These are phyloP conservation scores for Desmodus rotundus DNA, from an alignment of 2,113 vertebrate species.

Conservation along the genomic window DNA sequence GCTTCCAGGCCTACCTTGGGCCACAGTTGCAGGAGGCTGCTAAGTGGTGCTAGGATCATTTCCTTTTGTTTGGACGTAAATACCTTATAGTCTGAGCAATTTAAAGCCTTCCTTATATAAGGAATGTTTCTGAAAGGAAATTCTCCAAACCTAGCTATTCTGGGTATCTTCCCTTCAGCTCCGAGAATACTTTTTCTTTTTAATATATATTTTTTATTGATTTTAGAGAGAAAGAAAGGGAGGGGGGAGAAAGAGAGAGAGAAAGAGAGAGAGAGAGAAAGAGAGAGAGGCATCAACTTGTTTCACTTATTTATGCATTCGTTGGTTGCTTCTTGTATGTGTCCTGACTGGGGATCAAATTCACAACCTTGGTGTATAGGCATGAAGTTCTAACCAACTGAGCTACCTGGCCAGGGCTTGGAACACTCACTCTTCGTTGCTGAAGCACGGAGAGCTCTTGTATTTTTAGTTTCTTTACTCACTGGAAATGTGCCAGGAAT, in stretches of 20 bases:
- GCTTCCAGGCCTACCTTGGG: not conserved
- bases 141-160: not conserved
- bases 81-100: not conserved
- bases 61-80: conserved; percentile 23
- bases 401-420: no score
- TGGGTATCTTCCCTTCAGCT: not conserved
- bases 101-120: not conserved
- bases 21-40: not conserved
- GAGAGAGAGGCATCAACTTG: no score
- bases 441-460: conserved; percentile 23
- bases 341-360: no score
- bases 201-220: no score
- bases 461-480: conserved; percentile 66
- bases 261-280: no score
- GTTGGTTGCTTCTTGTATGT: no score
- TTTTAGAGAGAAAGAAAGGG: no score
- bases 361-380: no score
- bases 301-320: no score
- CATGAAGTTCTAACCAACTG: no score
- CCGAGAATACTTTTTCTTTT: not conserved
- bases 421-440: conserved; percentile 54
- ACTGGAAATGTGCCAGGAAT: conserved; percentile 67
- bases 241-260: no score
- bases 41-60: conserved; percentile 6
- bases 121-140: conserved; percentile 46